phyloP scores from a whole-genome alignment of 2,797 vertebrate genomes.

The Serranus cabrilla region DNA sequence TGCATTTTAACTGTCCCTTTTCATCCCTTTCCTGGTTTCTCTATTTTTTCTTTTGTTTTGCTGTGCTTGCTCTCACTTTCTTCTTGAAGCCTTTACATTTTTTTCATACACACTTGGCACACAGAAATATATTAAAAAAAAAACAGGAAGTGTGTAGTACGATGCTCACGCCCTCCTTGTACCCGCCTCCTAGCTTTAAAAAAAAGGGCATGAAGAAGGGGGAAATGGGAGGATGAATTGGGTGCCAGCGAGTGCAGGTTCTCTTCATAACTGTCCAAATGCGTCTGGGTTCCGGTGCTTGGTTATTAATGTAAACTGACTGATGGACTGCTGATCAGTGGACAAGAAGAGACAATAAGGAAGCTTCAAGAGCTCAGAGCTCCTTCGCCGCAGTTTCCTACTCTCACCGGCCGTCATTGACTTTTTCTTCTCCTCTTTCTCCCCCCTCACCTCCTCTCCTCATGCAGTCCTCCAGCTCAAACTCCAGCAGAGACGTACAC shows the following conservation, averaged over 20 bases:
- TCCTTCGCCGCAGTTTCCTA: conserved; percentile 32
- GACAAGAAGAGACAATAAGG: conserved; percentile 23
- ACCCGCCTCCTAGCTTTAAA: conserved; percentile 60
- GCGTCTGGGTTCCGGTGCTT: conserved; percentile 2
- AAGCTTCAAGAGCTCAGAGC: conserved; percentile 32
- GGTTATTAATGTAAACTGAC: conserved; percentile 20
- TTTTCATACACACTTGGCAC: conserved; percentile 4
- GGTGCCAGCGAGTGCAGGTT: conserved; percentile 44
- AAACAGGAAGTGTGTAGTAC: conserved; percentile 83
- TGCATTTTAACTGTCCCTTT: background rate
- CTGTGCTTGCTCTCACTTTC: background rate
- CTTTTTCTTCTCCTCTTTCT: conserved; percentile 57
- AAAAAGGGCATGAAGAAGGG: conserved; percentile 23
- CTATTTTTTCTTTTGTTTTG: background rate
- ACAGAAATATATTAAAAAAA: conserved; percentile 9
- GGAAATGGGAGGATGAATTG: conserved; percentile 53
- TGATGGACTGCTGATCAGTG: conserved; percentile 23
- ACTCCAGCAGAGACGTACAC: conserved; percentile 97
- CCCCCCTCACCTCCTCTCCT: conserved; percentile 65
- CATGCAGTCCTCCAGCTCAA: conserved; percentile 98
- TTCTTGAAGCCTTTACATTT: conserved; percentile 2
- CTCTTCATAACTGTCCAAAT: conserved; percentile 30
- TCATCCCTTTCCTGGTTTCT: background rate
- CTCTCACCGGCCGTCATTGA: conserved; percentile 49
- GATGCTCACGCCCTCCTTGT: conserved; percentile 64